Evolutionary conservation across 2,888 invertebrate species (phyloP).

Genomic region (Dione juno): DNA sequence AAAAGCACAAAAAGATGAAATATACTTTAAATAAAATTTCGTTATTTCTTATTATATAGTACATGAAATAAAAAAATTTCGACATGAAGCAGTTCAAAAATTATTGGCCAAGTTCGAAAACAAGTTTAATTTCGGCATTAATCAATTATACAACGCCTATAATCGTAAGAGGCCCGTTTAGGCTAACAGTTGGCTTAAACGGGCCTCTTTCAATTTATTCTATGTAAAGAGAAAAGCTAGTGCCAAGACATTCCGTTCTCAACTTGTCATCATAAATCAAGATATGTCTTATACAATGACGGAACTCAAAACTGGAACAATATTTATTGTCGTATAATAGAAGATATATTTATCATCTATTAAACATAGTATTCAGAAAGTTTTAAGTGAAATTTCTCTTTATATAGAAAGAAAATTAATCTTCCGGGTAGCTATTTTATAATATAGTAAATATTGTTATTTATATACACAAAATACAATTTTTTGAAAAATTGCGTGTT

Average conservation of each 20-base stretch:
- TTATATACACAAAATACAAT: background rate
- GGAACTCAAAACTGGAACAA: no score
- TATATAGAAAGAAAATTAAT: background rate
- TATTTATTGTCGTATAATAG: background rate
- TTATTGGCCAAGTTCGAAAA: background rate
- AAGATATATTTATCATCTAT: background rate
- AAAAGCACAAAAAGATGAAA: no score
- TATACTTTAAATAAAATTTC: no score
- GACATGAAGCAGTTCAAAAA: background rate
- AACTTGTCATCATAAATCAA: no score
- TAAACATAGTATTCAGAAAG: background rate
- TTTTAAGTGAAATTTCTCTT: background rate
- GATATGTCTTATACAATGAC: no score
- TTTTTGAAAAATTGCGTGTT: no score
- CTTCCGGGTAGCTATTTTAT: background rate
- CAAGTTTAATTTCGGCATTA: background rate
- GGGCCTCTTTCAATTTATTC: background rate
- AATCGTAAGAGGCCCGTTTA: background rate
- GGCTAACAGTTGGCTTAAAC: background rate
- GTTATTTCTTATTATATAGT: no score
- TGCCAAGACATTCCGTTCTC: no score
- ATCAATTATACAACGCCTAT: constrained; percentile 1
- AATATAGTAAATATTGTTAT: background rate
- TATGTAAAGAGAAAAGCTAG: background rate
- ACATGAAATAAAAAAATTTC: no score